A percentile compares a stretch with the other conserved stretches of the same genome.
Evolutionary conservation across 1,140 invertebrate species (phyloP).

Genomic region (Pararge aegeria): DNA sequence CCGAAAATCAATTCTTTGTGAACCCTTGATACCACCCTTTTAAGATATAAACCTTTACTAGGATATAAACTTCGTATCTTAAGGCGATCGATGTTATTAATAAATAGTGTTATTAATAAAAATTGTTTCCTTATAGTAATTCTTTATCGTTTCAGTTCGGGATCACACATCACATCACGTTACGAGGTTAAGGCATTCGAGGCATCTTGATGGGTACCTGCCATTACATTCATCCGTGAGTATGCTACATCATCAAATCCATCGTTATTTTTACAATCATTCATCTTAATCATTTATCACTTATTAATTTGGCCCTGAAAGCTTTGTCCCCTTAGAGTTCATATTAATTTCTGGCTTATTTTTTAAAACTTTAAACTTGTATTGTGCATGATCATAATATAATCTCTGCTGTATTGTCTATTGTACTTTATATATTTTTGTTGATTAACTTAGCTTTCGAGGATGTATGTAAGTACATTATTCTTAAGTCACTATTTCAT

Average conservation of each 20-base stretch:
- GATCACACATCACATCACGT: conserved; percentile 64
- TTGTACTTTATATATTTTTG: conserved; percentile 31
- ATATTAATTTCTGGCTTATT: conserved; percentile 66
- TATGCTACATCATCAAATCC: conserved; percentile 35
- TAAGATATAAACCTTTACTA: no score
- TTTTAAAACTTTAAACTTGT: conserved; percentile 39
- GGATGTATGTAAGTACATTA: conserved; percentile 40
- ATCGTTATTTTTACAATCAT: conserved; percentile 30
- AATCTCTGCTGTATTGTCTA: conserved; percentile 21
- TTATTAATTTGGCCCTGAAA: conserved; percentile 46
- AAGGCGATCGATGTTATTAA: no score
- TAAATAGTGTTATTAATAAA: not conserved
- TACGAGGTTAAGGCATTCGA: conserved; percentile 68
- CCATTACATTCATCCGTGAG: conserved; percentile 67
- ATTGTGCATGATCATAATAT: conserved; percentile 50
- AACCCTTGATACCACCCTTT: no score
- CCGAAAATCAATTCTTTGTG: no score
- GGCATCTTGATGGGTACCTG: conserved; percentile 62
- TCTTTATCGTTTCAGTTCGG: conserved; percentile 52
- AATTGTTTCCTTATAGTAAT: not conserved
- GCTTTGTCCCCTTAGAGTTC: conserved; percentile 68
- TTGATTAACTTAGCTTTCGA: conserved; percentile 40
- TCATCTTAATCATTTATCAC: conserved; percentile 36
- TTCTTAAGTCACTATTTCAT: conserved; percentile 21
- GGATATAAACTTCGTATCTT: no score